Evolutionary conservation across 2,888 invertebrate genomes (phyloP), one percentile per base, ranked within the genome.

Genomic region (Sinohyriopsis cumingii): DNA sequence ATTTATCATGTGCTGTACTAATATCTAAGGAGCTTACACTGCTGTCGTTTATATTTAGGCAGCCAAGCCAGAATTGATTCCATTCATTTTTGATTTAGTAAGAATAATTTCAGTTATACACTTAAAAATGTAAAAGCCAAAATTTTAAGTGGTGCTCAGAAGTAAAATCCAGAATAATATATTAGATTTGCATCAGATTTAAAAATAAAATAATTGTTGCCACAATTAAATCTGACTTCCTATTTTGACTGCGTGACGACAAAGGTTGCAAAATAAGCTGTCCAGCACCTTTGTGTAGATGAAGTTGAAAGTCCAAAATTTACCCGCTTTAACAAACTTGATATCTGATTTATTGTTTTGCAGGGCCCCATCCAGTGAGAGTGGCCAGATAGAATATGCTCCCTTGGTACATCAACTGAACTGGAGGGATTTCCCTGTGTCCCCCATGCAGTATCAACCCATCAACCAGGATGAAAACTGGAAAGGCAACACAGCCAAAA

Each of bases 371-470:
- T 70, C 73, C 18, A 79, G 82, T 62, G 84, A 85, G 45, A 73
- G 78, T 54, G 85, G 85, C 25, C 72, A 73, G 53, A 77, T 89
- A 19, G 64, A 75, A 12, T 89, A 89, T 71, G 73, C 66, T 9
- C 81, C 83, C 24, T 81, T 89, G 20, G 73, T 89, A 25, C 71
- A 80, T 59, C 72, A 77, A 53, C 80, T 89, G 70, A 88, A 89
- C 86, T 89, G 89, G 89, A 76, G 87, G 6, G 86, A 88, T 75
- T 74, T 74, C 74, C 89, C 89, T 0, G 85, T 84, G 22, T 80
- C 86, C 6, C 82, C 86, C 18, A 81, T 84, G 77, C 83, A 83
- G 75, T 80, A 83, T 68, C 79, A 82, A 72, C 75, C 84, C 18
- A 72, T 82, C 15, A 64, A 71, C 9, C 76, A 76, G 45, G 84